Conservation (phyloP, 2,113 vertebrate genomes). For the Etia nguti region DNA sequence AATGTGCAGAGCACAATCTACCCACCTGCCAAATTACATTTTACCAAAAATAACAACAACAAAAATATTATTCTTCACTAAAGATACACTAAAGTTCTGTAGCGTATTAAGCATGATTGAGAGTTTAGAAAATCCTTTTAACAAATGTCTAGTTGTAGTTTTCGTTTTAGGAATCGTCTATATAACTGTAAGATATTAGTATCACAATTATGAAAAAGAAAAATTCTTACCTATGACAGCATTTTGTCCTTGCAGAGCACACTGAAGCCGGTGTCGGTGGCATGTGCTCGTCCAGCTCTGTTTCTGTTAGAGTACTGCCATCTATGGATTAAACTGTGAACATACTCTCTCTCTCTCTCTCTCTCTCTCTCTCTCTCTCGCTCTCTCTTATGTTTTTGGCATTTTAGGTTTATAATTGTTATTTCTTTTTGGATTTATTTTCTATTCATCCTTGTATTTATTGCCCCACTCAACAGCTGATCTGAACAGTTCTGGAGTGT, state of each 20-base stretch:
- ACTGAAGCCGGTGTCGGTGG: background rate
- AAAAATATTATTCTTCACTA: background rate
- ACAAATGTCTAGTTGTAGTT: no score
- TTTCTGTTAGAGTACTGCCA: conserved; percentile 72
- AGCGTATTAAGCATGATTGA: background rate
- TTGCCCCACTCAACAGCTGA: background rate
- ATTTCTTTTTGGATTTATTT: background rate
- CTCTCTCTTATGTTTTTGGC: background rate
- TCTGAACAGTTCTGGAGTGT: background rate
- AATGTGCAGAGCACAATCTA: background rate
- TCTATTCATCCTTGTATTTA: background rate
- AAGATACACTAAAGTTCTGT: background rate
- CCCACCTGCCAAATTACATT: background rate
- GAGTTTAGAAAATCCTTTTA: background rate
- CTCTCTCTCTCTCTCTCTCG: background rate
- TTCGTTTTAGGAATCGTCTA: background rate
- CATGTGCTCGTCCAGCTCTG: background rate
- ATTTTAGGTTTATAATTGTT: background rate
- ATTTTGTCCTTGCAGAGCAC: background rate
- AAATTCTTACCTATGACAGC: conserved; percentile 27
- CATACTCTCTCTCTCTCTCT: background rate
- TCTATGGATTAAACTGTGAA: conserved; percentile 63
- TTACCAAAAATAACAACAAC: background rate
- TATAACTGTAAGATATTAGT: background rate
- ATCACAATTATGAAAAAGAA: background rate